These are phyloP conservation scores for Rhombomys opimus DNA, from an alignment of 2,113 vertebrate genomes.

Conservation along the genomic window DNA sequence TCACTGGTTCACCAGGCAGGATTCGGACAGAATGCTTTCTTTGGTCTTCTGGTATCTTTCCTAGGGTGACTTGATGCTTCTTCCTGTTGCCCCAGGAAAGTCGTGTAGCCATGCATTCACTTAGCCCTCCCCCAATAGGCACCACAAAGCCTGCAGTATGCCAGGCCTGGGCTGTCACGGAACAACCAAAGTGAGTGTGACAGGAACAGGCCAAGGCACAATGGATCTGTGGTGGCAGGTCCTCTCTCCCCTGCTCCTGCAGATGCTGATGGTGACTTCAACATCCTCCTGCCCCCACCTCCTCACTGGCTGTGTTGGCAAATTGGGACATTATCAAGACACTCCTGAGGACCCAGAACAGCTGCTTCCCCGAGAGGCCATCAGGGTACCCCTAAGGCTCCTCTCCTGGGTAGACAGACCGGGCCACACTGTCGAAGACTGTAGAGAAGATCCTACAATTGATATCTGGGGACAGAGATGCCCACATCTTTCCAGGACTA, in stretches of 20 bases:
- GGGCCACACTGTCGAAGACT: fast-evolving
- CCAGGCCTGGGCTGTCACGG: neutral
- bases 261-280: fast-evolving
- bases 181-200: no score
- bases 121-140: no score
- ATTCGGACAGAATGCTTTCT: neutral
- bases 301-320: fast-evolving
- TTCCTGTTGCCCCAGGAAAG: neutral
- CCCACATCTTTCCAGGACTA: fast-evolving
- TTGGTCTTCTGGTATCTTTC: neutral
- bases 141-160: neutral
- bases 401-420: neutral
- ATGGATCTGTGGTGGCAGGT: fast-evolving
- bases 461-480: fast-evolving
- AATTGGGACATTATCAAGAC: fast-evolving
- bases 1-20: neutral
- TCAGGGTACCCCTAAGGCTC: fast-evolving
- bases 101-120: neutral
- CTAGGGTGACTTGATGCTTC: neutral
- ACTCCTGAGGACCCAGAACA: neutral
- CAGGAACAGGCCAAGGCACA: neutral
- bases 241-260: no score
- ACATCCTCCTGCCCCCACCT: fast-evolving
- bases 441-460: fast-evolving
- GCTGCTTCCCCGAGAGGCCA: fast-evolving